phyloP scores from a whole-genome alignment of 2,113 vertebrate genomes.

The Percopsis transmontana region DNA sequence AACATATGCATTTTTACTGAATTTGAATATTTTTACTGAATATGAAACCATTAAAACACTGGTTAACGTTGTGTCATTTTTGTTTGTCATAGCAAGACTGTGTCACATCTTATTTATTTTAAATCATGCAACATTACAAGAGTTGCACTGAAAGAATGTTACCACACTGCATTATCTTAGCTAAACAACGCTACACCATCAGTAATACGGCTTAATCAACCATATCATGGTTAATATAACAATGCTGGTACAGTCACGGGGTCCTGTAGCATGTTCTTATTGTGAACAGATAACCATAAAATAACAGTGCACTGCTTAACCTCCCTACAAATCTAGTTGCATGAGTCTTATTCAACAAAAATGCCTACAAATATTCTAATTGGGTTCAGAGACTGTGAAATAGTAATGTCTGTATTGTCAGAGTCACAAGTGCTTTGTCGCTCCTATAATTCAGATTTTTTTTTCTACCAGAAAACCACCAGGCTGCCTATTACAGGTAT shows the following conservation, averaged over 20 bases:
- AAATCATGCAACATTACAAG: constrained; percentile 9
- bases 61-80: constrained; percentile 39
- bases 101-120: constrained; percentile 9
- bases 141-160: constrained; percentile 5
- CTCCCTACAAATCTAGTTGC: not conserved
- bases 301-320: constrained; percentile 4
- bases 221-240: not conserved
- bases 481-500: no score
- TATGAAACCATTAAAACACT: constrained; percentile 72
- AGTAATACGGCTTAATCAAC: not conserved
- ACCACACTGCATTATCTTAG: constrained; percentile 16
- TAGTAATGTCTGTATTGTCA: no score
- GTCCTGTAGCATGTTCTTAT: not conserved
- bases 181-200: constrained; percentile 4
- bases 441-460: no score
- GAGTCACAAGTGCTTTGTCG: no score
- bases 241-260: not conserved
- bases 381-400: no score
- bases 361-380: no score
- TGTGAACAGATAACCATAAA: not conserved
- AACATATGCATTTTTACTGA: no score
- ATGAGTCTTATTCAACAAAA: no score
- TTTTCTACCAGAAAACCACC: no score
- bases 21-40: no score
- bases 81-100: not conserved